phyloP scores from a whole-genome alignment of 1,140 invertebrate genomes.

The Dreissena rostriformis region DNA sequence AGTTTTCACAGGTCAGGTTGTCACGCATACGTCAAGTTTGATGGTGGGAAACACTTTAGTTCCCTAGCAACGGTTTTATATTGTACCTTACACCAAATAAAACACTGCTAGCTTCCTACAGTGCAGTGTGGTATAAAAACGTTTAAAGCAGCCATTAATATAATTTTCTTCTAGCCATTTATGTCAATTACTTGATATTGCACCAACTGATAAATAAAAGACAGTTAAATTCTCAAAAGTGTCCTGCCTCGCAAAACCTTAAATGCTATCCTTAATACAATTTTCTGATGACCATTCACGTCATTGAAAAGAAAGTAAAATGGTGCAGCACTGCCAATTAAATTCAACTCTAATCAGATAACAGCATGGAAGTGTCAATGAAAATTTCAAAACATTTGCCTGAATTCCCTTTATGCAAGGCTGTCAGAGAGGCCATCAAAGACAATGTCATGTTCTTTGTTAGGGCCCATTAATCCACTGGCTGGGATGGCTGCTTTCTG shows the following conservation, averaged over 20 bases:
- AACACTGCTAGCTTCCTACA: background rate
- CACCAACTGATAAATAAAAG: too few relatives aligned
- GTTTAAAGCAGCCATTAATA: too few relatives aligned
- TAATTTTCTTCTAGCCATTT: too few relatives aligned
- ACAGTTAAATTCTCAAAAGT: background rate
- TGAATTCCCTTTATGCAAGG: constrained; percentile 33
- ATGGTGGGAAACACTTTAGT: constrained; percentile 37
- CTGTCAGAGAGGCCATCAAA: constrained; percentile 33
- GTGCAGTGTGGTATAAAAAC: too few relatives aligned
- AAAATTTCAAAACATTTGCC: constrained; percentile 4
- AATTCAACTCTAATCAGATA: background rate
- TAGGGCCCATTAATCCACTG: constrained; percentile 27
- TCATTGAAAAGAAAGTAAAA: background rate
- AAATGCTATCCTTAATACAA: background rate
- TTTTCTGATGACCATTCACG: background rate
- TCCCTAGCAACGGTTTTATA: constrained; percentile 43
- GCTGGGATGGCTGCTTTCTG: too few relatives aligned
- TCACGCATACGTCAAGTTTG: constrained; percentile 32
- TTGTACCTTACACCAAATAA: constrained; percentile 35
- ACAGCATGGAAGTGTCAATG: background rate
- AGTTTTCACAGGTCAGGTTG: constrained; percentile 52
- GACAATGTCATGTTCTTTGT: constrained; percentile 11
- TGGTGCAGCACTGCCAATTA: background rate
- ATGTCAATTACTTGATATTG: too few relatives aligned
- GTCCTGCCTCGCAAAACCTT: background rate